These are phyloP conservation scores for Napeogenes sylphis DNA, from an alignment of 2,888 invertebrate species.

Conservation along the genomic window DNA sequence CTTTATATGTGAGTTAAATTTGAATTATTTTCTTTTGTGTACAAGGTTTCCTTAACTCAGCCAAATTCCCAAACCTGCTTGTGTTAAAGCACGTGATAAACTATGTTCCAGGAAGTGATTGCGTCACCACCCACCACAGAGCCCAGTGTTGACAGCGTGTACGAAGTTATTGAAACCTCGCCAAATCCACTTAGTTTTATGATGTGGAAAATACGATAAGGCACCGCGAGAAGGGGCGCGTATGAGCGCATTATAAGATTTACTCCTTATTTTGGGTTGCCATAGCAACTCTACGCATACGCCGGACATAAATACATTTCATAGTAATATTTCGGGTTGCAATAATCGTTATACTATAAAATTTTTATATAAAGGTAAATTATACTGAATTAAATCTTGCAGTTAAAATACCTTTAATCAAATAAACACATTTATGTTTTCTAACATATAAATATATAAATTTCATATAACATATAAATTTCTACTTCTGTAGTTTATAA, in stretches of 20 bases:
- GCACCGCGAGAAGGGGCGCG: constrained; percentile 38
- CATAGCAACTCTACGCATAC: constrained; percentile 30
- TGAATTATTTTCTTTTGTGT: no score
- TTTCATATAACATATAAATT: no score
- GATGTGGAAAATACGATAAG: constrained; percentile 67
- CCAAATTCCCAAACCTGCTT: no score
- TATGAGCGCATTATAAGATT: constrained; percentile 31
- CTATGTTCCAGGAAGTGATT: constrained; percentile 16
- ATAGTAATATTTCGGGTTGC: not conserved
- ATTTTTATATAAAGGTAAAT: no score
- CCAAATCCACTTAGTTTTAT: constrained; percentile 72
- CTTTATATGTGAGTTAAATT: no score
- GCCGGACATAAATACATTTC: not conserved
- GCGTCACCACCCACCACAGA: constrained; percentile 36
- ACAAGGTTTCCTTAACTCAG: no score
- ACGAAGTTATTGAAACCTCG: constrained; percentile 67
- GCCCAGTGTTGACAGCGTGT: constrained; percentile 36
- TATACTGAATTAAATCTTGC: no score
- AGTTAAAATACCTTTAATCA: no score
- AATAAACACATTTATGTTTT: no score
- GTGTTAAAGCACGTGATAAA: no score
- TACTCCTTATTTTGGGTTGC: constrained; percentile 37
- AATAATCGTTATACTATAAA: not conserved
- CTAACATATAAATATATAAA: no score
- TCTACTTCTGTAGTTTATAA: no score